These are phyloP conservation scores for Chaenodraco wilsoni DNA, from an alignment of 2,797 vertebrate species.

Conservation along the genomic window DNA sequence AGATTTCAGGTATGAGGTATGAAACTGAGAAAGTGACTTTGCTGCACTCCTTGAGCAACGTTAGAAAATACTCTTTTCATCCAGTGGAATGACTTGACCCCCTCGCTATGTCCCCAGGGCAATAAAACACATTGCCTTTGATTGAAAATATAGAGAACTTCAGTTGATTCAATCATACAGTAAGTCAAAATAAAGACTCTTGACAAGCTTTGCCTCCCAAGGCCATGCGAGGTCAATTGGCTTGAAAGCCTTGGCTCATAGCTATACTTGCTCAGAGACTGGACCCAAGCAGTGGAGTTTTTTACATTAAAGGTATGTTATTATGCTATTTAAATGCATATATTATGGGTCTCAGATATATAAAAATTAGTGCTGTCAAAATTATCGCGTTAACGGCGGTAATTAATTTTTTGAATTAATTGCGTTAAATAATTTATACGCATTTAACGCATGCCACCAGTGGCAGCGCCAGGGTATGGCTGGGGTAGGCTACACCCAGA, in stretches of 20 bases:
- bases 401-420: no score
- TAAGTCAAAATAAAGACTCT: constrained; percentile 4
- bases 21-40: background rate
- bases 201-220: constrained; percentile 10
- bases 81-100: background rate
- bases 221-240: constrained; percentile 10
- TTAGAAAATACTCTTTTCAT: constrained; percentile 23
- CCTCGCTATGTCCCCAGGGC: background rate
- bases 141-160: constrained; percentile 25
- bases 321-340: no score
- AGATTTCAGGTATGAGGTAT: background rate
- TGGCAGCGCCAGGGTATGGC: no score
- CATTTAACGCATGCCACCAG: no score
- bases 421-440: no score
- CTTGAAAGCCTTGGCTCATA: constrained; percentile 12
- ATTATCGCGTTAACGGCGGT: no score
- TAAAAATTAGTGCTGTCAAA: no score
- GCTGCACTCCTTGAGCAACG: background rate
- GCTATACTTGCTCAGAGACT: background rate
- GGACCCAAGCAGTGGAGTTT: no score
- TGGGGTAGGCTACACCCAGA: no score
- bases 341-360: no score
- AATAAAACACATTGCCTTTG: constrained; percentile 9
- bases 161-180: background rate
- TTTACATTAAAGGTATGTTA: no score